Base-by-base conservation (phyloP, 1,140 invertebrate genomes). In the Trichomalopsis sarcophagae region DNA sequence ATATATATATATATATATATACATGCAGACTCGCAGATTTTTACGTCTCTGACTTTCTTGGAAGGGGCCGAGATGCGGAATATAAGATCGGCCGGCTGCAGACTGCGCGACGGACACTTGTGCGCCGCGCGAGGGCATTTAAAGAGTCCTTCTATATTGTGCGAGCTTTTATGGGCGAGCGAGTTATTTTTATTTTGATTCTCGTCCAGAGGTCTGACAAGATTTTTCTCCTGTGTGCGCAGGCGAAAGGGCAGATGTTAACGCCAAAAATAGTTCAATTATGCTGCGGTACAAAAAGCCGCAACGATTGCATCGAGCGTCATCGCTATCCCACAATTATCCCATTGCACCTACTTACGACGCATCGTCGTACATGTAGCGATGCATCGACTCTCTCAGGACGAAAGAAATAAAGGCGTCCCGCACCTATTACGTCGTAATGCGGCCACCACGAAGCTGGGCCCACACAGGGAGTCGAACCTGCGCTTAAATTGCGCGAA, bases 401-500 rank as follows among this genome's bases (percentile, higher is more conserved):
- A 71, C 27, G 27, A 9, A 81, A 50, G 1, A 71, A 74, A 55
- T 62, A 74, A 40, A 36, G 6, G 47, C 55, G 33, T 44, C 71
- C 21, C 44, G 40, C 40, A 40, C 30, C 66, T 55, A 77, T 83
- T 76, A 11, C 7, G 68, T 47, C 30, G 27, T 83, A 77, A 83
- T 66, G 62, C 23, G 14, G 1, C 36, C 55, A 50, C n/a, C 21
- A n/a, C 27, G 6, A 62, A 33, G 73, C 11, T 27, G n/a, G 62
- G 74, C 73, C 55, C 74, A 77, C 81, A 69, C 75, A 77, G 3
- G 1, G 33, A 74, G 44, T 7, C n/a, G 47, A 62, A 62, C 47
- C 10, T 27, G 40, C 73, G 40, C 73, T 74, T 84, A 44, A 84
- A 84, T 80, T 55, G 47, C 14, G 40, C 50, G 78, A 73, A 76